A percentile compares a stretch with the other conserved stretches of the same genome.
Conservation (phyloP, 37 sponge, comb jelly and placozoan genomes). For the Cladorhizidae sp. region DNA sequence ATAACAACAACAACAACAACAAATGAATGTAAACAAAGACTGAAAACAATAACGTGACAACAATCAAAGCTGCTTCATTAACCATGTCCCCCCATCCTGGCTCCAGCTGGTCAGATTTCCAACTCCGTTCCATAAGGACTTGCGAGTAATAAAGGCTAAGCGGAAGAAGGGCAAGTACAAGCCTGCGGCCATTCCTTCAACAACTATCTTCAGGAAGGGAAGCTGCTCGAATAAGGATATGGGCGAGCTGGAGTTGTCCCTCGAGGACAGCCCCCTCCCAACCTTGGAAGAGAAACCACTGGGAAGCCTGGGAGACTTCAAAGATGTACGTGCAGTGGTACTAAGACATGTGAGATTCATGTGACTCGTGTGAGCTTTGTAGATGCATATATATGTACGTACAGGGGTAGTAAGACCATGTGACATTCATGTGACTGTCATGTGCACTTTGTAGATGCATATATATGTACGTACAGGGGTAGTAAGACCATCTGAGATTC, state of each 20-base stretch:
- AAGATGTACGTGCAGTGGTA: no score
- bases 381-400: no score
- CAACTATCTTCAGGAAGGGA: constrained; percentile 74
- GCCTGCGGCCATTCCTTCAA: constrained; percentile 49
- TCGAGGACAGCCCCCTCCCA: neutral
- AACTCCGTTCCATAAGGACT: constrained; percentile 66
- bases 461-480: no score
- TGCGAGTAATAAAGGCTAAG: constrained; percentile 53
- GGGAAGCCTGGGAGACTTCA: constrained; percentile 4
- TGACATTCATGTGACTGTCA: no score
- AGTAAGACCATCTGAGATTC: no score
- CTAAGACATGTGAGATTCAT: no score
- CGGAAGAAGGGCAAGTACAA: constrained; percentile 44
- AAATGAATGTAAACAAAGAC: neutral
- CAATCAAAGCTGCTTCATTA: neutral
- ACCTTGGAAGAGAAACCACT: neutral
- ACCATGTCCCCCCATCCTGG: neutral
- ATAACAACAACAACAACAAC: no score
- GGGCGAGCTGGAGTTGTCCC: neutral
- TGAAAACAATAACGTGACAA: neutral
- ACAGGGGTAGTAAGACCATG: neutral
- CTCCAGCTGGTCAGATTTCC: constrained; percentile 76
- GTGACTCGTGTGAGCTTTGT: no score
- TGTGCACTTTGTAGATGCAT: no score
- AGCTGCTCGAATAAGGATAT: constrained; percentile 34